Base-by-base conservation (phyloP, 2,797 vertebrate genomes). In the Tenualosa ilisha region DNA sequence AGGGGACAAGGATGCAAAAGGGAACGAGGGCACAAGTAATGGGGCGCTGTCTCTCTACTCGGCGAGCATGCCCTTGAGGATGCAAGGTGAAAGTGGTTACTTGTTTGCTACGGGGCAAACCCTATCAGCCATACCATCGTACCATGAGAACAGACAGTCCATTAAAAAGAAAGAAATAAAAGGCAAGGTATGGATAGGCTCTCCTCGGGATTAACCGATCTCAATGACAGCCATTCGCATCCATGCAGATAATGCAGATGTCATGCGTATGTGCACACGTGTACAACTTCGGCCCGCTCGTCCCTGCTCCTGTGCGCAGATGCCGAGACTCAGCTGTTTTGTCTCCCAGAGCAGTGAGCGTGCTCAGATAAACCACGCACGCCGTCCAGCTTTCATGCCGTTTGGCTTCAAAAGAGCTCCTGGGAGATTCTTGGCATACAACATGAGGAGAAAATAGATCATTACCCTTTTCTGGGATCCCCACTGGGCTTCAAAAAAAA, bases 141-240 rank as follows among this genome's bases (percentile, higher is more conserved):
- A 40, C 68, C 13, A 75, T 75, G 68, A 75, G 43, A 43, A 75
- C 68, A 75, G 31, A 75, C 26, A 75, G 37, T 37, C 17, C 31
- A 3, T 75, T 43, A 6, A 13, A 43, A 22, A 6, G 31, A 43
- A 17, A 37, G 12, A 72, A 75, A 75, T 6, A 72, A 37, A 72
- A 72, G 65, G 26, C 31, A 75, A 75, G 68, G 68, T 75, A 75
- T 75, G 68, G 68, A 75, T 75, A 75, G 68, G 68, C 68, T 43
- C 68, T 75, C 68, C 68, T 75, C 15, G 1, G 68, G 37, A 75
- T 40, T 17, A 75, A 75, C 56, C 75, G 53, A 85, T 86, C 84
- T 81, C 12, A 86, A 54, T 85, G 63, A 81, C 49, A 46, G 83
- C 82, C 86, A 90, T 89, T 89, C 83, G n/a, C 84, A 84, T 89